A percentile compares a stretch with the other conserved stretches of the same genome.
Evolutionary conservation across 2,797 vertebrate species (phyloP).

Genomic region (Pantherophis alleghaniensis): DNA sequence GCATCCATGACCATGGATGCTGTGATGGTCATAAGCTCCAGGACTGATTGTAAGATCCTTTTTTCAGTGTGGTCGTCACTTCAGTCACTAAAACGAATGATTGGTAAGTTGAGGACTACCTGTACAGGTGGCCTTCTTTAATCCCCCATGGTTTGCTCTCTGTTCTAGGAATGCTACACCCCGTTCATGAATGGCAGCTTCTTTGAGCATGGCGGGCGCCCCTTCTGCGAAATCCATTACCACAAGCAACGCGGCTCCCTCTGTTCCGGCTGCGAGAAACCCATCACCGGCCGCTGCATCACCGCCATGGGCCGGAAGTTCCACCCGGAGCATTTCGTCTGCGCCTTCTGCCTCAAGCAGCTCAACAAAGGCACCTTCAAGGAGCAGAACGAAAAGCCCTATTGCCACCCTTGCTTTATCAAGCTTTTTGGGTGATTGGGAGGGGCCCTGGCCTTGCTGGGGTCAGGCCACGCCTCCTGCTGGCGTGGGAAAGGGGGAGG

Average conservation of each 20-base stretch:
- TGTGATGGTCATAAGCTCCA: neutral
- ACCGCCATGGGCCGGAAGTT: slow-evolving; percentile 91
- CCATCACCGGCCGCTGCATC: slow-evolving; percentile 89
- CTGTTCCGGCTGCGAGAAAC: slow-evolving; percentile 89
- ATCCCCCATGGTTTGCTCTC: neutral
- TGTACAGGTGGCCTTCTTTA: neutral
- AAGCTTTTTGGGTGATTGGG: slow-evolving; percentile 83
- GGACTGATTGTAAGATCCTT: neutral
- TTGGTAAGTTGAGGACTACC: neutral
- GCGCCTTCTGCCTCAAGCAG: slow-evolving; percentile 89
- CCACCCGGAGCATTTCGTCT: slow-evolving; percentile 91
- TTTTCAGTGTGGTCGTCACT: neutral
- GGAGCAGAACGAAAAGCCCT: slow-evolving; percentile 90
- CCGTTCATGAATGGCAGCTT: slow-evolving; percentile 91
- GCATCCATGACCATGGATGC: neutral
- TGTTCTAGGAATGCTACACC: slow-evolving; percentile 83
- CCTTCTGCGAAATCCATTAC: slow-evolving; percentile 90
- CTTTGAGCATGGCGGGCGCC: slow-evolving; percentile 88
- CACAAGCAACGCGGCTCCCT: slow-evolving; percentile 85
- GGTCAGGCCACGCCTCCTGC: neutral
- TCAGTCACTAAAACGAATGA: neutral
- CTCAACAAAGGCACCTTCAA: slow-evolving; percentile 93
- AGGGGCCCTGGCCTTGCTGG: neutral
- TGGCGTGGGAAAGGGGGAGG: neutral
- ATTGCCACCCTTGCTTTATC: slow-evolving; percentile 91